A percentile compares a stretch with the other conserved stretches of the same genome.
phyloP scores from a whole-genome alignment of 2,797 vertebrate genomes.

The Meriones psammophilus region DNA sequence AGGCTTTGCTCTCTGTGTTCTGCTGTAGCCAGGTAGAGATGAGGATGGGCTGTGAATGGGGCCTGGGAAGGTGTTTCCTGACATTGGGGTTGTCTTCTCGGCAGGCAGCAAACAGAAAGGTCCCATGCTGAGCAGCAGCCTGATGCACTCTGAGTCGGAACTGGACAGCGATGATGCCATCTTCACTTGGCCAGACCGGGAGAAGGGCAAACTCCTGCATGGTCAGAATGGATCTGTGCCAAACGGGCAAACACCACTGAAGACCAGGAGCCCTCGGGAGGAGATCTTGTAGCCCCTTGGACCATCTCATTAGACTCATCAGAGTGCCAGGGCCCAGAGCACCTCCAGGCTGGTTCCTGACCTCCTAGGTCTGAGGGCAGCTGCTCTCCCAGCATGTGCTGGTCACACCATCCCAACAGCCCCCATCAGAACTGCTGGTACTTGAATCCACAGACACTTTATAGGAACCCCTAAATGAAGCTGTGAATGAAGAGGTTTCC shows the following conservation, averaged over 20 bases:
- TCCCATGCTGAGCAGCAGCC: conserved; percentile 93
- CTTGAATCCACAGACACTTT: conserved; percentile 85
- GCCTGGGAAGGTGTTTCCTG: not conserved
- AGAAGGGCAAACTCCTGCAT: conserved; percentile 95
- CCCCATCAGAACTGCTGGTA: conserved; percentile 84
- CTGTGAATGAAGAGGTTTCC: conserved; percentile 82
- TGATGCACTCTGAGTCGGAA: conserved; percentile 98
- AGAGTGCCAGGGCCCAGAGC: conserved; percentile 39
- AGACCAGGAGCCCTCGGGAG: conserved; percentile 93
- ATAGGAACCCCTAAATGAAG: conserved; percentile 82
- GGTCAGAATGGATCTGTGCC: conserved; percentile 96
- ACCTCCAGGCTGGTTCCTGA: conserved; percentile 6
- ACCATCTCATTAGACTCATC: conserved; percentile 41
- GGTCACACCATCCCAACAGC: not conserved
- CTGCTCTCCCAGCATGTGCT: conserved; percentile 54
- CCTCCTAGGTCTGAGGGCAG: conserved; percentile 40
- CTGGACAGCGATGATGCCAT: conserved; percentile 97
- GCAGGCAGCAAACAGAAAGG: conserved; percentile 93
- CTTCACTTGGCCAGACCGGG: conserved; percentile 95
- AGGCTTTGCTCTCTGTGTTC: not conserved
- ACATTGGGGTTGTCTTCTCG: not conserved
- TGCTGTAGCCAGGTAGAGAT: not conserved
- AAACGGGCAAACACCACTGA: conserved; percentile 93
- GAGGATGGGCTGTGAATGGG: not conserved
- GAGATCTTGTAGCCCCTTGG: conserved; percentile 93